phyloP scores from a whole-genome alignment of 2,888 invertebrate species.

The Pammene fasciana region DNA sequence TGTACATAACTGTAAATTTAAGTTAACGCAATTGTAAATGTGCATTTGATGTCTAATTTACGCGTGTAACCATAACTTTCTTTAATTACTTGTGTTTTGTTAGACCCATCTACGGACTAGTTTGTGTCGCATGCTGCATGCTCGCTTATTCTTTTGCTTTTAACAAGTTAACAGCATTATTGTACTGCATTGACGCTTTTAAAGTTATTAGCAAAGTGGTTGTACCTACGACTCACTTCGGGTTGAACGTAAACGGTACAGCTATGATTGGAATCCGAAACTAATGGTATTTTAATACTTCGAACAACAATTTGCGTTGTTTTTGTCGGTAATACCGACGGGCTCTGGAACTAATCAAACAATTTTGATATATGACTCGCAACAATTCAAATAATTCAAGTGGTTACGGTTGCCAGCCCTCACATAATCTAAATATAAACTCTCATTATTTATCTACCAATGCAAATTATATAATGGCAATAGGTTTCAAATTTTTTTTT shows the following conservation, averaged over 20 bases:
- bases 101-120: slow-evolving; percentile 74
- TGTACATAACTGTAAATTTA: slow-evolving; percentile 20
- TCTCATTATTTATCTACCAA: not conserved
- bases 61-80: slow-evolving; percentile 44
- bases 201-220: not conserved
- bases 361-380: slow-evolving; percentile 41
- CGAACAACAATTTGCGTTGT: slow-evolving; percentile 40
- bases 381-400: slow-evolving; percentile 41
- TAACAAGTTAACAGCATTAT: slow-evolving; percentile 14
- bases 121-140: slow-evolving; percentile 47
- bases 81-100: slow-evolving; percentile 51
- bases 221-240: not conserved
- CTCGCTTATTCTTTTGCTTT: slow-evolving; percentile 36
- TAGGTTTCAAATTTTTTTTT: not conserved
- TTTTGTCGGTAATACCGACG: slow-evolving; percentile 33
- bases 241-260: slow-evolving; percentile 9
- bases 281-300: slow-evolving; percentile 42
- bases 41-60: slow-evolving; percentile 41
- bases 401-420: slow-evolving; percentile 22
- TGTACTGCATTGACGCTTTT: not conserved
- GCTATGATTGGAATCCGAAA: not conserved
- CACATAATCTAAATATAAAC: slow-evolving; percentile 26
- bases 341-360: slow-evolving; percentile 48
- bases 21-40: slow-evolving; percentile 34
- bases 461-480: not conserved